A percentile compares a stretch with the other conserved stretches of the same genome.
Evolutionary conservation across 1,140 invertebrate genomes (phyloP).

Genomic region (Metopolophium dirhodum): DNA sequence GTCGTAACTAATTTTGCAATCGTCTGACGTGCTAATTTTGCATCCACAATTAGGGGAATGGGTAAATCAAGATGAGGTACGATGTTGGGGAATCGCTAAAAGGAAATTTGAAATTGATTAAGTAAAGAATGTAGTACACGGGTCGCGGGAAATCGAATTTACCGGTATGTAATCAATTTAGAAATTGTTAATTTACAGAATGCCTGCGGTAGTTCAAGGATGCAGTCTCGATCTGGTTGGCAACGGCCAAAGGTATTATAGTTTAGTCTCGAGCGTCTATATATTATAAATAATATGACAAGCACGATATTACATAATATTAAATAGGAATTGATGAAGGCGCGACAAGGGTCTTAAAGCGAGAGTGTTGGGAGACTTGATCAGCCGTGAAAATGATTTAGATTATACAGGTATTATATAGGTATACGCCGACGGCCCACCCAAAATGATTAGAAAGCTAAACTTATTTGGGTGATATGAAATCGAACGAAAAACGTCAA

Average conservation of each 20-base stretch:
- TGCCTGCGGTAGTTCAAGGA: not conserved
- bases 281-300: not conserved
- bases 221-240: not conserved
- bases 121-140: not conserved
- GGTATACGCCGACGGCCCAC: not conserved
- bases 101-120: slow-evolving; percentile 1
- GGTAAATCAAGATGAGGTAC: not conserved
- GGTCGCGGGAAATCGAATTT: not conserved
- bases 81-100: not conserved
- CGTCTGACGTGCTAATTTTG: not conserved
- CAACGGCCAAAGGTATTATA: not conserved
- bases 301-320: not conserved
- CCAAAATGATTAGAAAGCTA: not conserved
- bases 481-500: not conserved
- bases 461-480: not conserved
- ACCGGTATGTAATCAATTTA: not conserved
- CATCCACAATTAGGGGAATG: not conserved
- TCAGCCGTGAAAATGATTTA: not conserved
- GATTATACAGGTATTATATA: not conserved
- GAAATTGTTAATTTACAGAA: not conserved
- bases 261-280: not conserved
- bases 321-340: too few relatives aligned
- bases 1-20: not conserved
- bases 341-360: not conserved
- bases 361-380: not conserved